Evolutionary conservation across 2,113 vertebrate genomes (phyloP).

Genomic region (Siphamia tubifer): DNA sequence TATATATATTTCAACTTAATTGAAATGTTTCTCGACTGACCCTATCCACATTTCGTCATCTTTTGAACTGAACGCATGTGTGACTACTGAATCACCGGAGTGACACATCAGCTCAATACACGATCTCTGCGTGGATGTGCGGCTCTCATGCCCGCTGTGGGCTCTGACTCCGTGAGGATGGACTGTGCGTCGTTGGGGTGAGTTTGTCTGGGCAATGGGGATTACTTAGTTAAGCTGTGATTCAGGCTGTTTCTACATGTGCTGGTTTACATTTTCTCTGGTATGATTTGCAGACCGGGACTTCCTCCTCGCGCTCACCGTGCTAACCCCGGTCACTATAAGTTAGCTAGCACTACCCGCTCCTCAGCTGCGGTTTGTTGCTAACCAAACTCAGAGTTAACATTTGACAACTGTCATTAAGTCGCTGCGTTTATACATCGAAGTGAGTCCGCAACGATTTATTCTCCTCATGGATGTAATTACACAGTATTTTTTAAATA

Average conservation of each 20-base stretch:
- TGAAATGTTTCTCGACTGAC: no score
- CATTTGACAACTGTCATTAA: neutral
- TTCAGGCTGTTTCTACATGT: conserved; percentile 11
- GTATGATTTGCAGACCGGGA: neutral
- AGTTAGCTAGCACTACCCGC: conserved; percentile 35
- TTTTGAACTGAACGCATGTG: no score
- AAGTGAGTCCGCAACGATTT: no score
- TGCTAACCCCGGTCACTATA: conserved; percentile 32
- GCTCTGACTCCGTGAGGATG: conserved; percentile 61
- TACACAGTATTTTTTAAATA: no score
- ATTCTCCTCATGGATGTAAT: no score
- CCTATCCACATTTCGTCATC: no score
- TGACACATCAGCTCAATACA: neutral
- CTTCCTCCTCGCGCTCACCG: neutral
- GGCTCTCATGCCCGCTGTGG: conserved; percentile 51
- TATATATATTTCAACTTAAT: no score
- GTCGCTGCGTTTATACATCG: neutral
- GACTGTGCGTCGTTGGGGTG: conserved; percentile 72
- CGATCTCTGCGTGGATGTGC: conserved; percentile 14
- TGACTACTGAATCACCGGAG: no score
- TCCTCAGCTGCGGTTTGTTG: conserved; percentile 1
- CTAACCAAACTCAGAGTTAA: neutral
- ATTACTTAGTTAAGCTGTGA: conserved; percentile 23
- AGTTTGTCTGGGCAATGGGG: conserved; percentile 35
- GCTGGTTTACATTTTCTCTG: neutral